Percentiles rank a stretch among this genome's conserved stretches.
Evolutionary conservation across 2,888 invertebrate species (phyloP).

Genomic region (Drymonia ruficornis): DNA sequence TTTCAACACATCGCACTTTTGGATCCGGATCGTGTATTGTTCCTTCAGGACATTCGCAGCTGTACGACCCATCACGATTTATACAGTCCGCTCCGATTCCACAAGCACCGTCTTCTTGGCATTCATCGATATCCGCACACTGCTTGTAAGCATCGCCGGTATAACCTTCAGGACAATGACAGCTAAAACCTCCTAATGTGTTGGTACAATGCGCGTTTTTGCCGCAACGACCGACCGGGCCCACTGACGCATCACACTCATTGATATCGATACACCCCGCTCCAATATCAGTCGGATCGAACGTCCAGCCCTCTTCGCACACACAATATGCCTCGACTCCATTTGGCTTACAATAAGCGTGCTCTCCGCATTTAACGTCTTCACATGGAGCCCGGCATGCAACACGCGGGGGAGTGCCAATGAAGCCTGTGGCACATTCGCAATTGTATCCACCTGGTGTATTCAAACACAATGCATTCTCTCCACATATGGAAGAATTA

Average conservation of each 20-base stretch:
- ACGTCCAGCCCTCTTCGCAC: slow-evolving; percentile 97
- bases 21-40: slow-evolving; percentile 94
- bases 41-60: slow-evolving; percentile 92
- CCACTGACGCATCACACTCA: slow-evolving; percentile 93
- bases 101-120: slow-evolving; percentile 88
- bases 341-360: slow-evolving; percentile 95
- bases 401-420: slow-evolving; percentile 92
- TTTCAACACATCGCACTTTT: slow-evolving; percentile 91
- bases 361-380: slow-evolving; percentile 94
- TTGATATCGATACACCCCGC: slow-evolving; percentile 97
- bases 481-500: slow-evolving; percentile 86
- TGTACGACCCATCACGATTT: slow-evolving; percentile 91
- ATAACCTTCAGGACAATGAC: slow-evolving; percentile 93
- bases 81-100: slow-evolving; percentile 92
- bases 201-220: slow-evolving; percentile 92
- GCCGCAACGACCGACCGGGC: slow-evolving; percentile 94
- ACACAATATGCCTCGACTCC: slow-evolving; percentile 96
- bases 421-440: slow-evolving; percentile 92
- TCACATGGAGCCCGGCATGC: slow-evolving; percentile 96
- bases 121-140: slow-evolving; percentile 94
- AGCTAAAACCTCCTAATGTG: slow-evolving; percentile 90
- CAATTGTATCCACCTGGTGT: slow-evolving; percentile 92
- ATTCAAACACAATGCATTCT: slow-evolving; percentile 91
- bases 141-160: slow-evolving; percentile 93
- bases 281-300: slow-evolving; percentile 93